phyloP scores from a whole-genome alignment of 2,113 vertebrate species.

The Xyliphius kryptos region DNA sequence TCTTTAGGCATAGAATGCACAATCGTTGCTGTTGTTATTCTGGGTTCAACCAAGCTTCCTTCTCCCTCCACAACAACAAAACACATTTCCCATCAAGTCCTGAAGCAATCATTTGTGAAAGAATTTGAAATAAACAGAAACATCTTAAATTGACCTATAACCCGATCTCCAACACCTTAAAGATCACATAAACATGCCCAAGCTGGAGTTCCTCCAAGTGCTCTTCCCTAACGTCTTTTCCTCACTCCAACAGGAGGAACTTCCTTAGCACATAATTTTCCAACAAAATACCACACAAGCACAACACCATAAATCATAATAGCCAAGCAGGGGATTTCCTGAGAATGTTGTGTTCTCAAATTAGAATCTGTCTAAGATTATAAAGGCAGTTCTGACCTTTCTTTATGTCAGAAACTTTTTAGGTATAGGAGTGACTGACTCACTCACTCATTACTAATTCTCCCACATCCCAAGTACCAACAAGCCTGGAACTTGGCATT shows the following conservation, averaged over 20 bases:
- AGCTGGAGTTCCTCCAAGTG: conserved; percentile 18
- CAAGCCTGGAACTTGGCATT: too few relatives aligned
- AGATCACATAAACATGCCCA: conserved; percentile 45
- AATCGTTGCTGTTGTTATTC: conserved; percentile 53
- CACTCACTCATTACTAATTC: too few relatives aligned
- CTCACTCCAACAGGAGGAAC: conserved; percentile 38
- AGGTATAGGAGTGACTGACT: too few relatives aligned
- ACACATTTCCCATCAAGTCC: background rate
- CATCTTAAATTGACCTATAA: conserved; percentile 45
- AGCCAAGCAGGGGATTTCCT: conserved; percentile 55
- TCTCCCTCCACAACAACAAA: conserved; percentile 47
- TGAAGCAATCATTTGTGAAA: background rate
- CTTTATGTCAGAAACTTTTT: too few relatives aligned
- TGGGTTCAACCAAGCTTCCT: conserved; percentile 44
- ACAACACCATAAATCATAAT: conserved; percentile 32
- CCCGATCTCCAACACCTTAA: conserved; percentile 37
- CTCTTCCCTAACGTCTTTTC: conserved; percentile 51
- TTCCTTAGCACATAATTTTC: conserved; percentile 46
- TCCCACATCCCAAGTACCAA: too few relatives aligned
- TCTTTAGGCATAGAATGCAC: conserved; percentile 55
- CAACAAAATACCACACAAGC: conserved; percentile 35
- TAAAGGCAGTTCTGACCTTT: conserved; percentile 40
- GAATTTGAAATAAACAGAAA: conserved; percentile 24
- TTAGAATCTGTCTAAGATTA: conserved; percentile 44
- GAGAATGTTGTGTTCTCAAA: conserved; percentile 42